Conservation (phyloP, 2,797 vertebrate species). For the Hoplostethus mediterraneus region DNA sequence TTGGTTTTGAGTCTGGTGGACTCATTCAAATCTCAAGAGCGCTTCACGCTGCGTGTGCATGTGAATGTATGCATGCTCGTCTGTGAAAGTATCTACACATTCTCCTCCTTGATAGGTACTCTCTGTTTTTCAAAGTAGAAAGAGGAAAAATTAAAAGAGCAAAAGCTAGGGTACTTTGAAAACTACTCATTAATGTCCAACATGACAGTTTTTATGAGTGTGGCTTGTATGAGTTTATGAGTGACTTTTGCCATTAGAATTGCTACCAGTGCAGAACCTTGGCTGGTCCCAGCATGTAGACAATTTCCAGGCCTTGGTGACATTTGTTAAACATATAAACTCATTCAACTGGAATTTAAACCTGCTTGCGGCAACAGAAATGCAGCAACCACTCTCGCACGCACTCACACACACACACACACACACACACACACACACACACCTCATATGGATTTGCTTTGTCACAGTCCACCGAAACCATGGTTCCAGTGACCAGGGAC, state of each 20-base stretch:
- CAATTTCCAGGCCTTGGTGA: constrained; percentile 54
- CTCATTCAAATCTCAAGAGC: constrained; percentile 80
- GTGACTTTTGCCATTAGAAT: constrained; percentile 60
- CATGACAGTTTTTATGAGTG: constrained; percentile 65
- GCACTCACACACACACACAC: constrained; percentile 11
- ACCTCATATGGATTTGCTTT: constrained; percentile 62
- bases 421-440: constrained; percentile 5
- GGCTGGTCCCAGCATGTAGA: constrained; percentile 52
- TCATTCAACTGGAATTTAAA: constrained; percentile 67
- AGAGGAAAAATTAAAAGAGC: constrained; percentile 24
- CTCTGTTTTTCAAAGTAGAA: constrained; percentile 47
- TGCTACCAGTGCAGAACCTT: constrained; percentile 47
- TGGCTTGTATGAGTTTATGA: constrained; percentile 62
- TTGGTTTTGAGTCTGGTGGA: constrained; percentile 77
- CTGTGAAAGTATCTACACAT: constrained; percentile 75
- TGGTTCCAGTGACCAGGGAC: constrained; percentile 12
- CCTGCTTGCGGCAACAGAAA: constrained; percentile 53
- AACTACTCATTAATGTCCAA: constrained; percentile 68
- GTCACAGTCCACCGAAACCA: constrained; percentile 36
- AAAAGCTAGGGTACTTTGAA: constrained; percentile 46
- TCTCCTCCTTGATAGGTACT: constrained; percentile 53
- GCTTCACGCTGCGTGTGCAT: constrained; percentile 53
- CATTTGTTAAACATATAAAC: constrained; percentile 72
- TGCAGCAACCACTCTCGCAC: constrained; percentile 16
- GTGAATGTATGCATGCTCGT: constrained; percentile 43